These are phyloP conservation scores for Xanthorhoe designata DNA, from an alignment of 2,888 invertebrate genomes.

Conservation along the genomic window DNA sequence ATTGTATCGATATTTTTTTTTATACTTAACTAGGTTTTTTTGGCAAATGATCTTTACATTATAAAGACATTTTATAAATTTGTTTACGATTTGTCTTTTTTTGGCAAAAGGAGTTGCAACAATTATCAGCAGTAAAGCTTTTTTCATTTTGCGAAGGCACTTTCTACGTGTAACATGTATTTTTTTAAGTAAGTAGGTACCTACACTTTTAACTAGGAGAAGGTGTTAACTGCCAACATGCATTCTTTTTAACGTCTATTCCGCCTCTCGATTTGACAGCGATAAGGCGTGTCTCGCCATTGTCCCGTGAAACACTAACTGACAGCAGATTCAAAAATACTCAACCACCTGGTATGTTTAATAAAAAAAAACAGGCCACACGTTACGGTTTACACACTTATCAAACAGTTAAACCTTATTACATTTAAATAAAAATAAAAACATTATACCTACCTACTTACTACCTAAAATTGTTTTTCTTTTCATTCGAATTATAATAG, in stretches of 20 bases:
- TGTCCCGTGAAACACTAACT: slow-evolving; percentile 41
- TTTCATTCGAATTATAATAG: too few relatives aligned
- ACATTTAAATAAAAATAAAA: too few relatives aligned
- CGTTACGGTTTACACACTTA: neutral
- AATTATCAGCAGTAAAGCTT: too few relatives aligned
- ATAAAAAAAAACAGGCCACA: neutral
- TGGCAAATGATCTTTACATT: too few relatives aligned
- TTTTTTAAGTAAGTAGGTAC: neutral
- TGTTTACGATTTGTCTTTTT: too few relatives aligned
- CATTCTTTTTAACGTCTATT: slow-evolving; percentile 33
- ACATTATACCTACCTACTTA: too few relatives aligned
- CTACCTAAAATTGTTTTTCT: too few relatives aligned
- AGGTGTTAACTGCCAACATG: slow-evolving; percentile 41
- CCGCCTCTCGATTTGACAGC: slow-evolving; percentile 39
- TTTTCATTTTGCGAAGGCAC: too few relatives aligned
- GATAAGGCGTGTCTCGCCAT: slow-evolving; percentile 45
- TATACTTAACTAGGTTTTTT: neutral
- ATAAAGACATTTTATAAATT: too few relatives aligned
- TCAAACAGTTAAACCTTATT: neutral
- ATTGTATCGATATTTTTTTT: neutral
- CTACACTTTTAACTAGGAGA: slow-evolving; percentile 16
- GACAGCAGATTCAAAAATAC: slow-evolving; percentile 32
- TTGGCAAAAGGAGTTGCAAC: too few relatives aligned
- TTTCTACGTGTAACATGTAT: neutral
- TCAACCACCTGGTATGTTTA: neutral